phyloP scores from a whole-genome alignment of 1,140 invertebrate species.

The Stegodyphus dumicola region DNA sequence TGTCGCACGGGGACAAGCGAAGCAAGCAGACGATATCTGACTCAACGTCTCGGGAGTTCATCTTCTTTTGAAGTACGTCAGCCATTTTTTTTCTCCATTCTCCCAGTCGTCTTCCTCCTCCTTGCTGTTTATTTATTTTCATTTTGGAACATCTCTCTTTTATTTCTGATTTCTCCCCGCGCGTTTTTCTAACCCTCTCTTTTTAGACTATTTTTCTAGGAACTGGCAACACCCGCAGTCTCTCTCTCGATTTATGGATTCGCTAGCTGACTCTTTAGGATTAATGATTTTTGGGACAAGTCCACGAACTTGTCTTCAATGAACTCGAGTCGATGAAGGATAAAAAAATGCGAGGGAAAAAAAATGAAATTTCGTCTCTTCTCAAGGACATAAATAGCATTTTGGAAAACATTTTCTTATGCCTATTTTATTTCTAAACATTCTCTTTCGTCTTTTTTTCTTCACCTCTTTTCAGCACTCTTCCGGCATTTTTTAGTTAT shows the following conservation, averaged over 20 bases:
- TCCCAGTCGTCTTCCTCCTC: not conserved
- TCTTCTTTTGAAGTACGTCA: no score
- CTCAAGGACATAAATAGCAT: no score
- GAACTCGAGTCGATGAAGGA: constrained; percentile 28
- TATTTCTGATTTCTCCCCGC: no score
- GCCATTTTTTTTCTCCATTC: no score
- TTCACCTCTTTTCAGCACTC: no score
- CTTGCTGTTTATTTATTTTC: not conserved
- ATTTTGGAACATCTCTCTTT: not conserved
- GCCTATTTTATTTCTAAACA: no score
- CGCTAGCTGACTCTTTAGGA: not conserved
- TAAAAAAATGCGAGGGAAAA: not conserved
- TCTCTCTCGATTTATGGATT: constrained; percentile 25
- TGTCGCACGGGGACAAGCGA: no score
- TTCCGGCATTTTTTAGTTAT: no score
- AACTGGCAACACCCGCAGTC: not conserved
- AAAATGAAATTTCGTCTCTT: not conserved
- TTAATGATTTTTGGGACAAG: constrained; percentile 33
- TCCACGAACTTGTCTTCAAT: constrained; percentile 46
- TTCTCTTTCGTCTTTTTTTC: no score
- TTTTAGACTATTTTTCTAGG: constrained; percentile 23
- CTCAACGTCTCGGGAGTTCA: no score
- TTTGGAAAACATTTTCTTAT: no score
- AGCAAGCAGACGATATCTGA: no score
- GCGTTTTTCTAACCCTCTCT: constrained; percentile 13